These are phyloP conservation scores for Dasypolia templi DNA, from an alignment of 2,888 invertebrate species.

Conservation along the genomic window DNA sequence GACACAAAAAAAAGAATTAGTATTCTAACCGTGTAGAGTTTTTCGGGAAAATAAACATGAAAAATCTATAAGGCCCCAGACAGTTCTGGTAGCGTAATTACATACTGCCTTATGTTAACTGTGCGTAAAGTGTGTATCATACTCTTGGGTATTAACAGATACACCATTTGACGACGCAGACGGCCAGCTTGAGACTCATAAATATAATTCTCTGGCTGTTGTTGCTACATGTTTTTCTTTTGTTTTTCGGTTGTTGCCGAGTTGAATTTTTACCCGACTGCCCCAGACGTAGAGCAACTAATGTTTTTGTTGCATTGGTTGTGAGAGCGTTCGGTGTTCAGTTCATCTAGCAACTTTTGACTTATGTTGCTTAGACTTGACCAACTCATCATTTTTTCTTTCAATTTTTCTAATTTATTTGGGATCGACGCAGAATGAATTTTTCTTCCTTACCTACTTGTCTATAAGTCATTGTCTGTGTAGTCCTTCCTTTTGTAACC, in stretches of 20 bases:
- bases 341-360: neutral
- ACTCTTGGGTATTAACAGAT: constrained; percentile 32
- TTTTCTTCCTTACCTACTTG: too few relatives aligned
- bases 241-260: constrained; percentile 4
- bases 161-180: constrained; percentile 42
- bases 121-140: constrained; percentile 7
- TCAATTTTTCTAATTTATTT: too few relatives aligned
- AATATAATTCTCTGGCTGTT: constrained; percentile 32
- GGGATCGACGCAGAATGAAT: too few relatives aligned
- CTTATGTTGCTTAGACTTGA: neutral
- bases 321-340: neutral
- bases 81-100: constrained; percentile 58
- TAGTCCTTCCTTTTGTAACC: too few relatives aligned
- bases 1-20: constrained; percentile 51
- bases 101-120: constrained; percentile 52
- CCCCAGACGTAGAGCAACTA: neutral
- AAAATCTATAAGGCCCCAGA: constrained; percentile 58
- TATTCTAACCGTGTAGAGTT: constrained; percentile 43
- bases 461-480: too few relatives aligned
- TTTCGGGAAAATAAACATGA: constrained; percentile 54
- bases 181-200: constrained; percentile 37
- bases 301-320: too few relatives aligned
- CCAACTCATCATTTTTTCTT: neutral
- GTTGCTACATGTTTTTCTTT: constrained; percentile 17
- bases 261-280: neutral